Conservation (phyloP, 2,113 vertebrate species). For the Lates calcarifer region DNA sequence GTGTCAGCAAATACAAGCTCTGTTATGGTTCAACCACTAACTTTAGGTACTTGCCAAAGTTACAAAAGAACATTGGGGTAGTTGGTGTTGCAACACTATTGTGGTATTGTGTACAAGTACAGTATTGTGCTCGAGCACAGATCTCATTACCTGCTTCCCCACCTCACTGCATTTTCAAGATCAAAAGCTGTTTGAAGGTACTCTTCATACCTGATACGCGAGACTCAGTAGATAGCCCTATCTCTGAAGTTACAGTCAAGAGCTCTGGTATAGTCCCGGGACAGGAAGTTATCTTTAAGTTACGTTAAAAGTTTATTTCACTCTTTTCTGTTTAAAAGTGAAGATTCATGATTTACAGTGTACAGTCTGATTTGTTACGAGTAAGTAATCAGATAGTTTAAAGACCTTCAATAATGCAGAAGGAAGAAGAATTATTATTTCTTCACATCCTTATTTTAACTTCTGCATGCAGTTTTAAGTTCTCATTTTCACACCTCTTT, state of each 20-base stretch:
- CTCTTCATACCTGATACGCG: constrained; percentile 56
- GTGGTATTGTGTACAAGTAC: constrained; percentile 36
- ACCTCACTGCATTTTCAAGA: constrained; percentile 53
- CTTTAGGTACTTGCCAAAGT: constrained; percentile 3
- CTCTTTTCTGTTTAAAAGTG: constrained; percentile 7
- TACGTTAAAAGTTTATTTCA: not conserved
- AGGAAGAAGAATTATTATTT: not conserved
- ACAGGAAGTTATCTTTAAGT: constrained; percentile 26
- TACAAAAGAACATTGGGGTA: constrained; percentile 16
- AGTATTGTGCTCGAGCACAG: constrained; percentile 50
- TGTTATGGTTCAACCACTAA: not conserved
- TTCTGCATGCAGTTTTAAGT: not conserved
- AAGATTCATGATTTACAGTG: constrained; percentile 7
- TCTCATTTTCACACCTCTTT: constrained; percentile 40
- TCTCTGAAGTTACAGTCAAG: constrained; percentile 45
- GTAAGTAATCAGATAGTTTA: not conserved
- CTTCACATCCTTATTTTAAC: not conserved
- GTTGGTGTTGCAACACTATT: constrained; percentile 18
- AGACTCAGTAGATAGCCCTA: constrained; percentile 40
- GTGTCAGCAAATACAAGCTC: constrained; percentile 2
- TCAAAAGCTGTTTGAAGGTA: constrained; percentile 70
- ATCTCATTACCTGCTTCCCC: constrained; percentile 53
- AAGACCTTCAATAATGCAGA: constrained; percentile 5
- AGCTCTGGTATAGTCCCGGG: constrained; percentile 29
- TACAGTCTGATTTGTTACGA: constrained; percentile 10